phyloP scores from a whole-genome alignment of 1,140 invertebrate species.

The Heliconius hewitsoni region DNA sequence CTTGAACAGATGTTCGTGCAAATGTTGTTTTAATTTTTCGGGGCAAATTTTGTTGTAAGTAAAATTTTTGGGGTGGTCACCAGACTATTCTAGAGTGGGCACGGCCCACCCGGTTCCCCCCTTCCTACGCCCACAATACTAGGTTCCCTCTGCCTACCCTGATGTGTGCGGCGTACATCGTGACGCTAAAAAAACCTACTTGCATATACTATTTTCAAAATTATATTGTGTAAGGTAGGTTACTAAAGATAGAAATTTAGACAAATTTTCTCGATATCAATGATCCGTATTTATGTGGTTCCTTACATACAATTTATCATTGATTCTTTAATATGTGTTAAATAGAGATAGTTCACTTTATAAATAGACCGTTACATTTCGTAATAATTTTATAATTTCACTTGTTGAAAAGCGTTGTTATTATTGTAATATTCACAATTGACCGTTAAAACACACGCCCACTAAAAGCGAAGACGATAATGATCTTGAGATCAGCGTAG shows the following conservation, averaged over 20 bases:
- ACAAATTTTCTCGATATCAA: not conserved
- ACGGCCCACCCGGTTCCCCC: too few species aligned
- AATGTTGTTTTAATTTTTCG: too few species aligned
- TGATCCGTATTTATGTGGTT: not conserved
- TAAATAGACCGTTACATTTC: conserved; percentile 8
- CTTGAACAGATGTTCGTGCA: too few species aligned
- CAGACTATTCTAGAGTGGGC: too few species aligned
- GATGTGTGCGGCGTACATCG: too few species aligned
- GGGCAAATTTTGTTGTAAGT: too few species aligned
- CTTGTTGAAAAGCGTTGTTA: conserved; percentile 34
- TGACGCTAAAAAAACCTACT: too few species aligned
- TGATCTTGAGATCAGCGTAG: conserved; percentile 75
- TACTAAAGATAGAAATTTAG: not conserved
- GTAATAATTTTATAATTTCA: conserved; percentile 9
- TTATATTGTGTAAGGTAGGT: too few species aligned
- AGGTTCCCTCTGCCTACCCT: too few species aligned
- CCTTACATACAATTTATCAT: not conserved
- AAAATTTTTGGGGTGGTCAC: too few species aligned
- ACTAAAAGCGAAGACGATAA: conserved; percentile 64
- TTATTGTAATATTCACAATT: conserved; percentile 71
- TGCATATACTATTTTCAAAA: too few species aligned
- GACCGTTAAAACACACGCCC: conserved; percentile 66
- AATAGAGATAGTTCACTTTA: not conserved
- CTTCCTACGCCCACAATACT: too few species aligned
- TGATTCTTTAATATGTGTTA: not conserved